Evolutionary conservation across 92 coral and sea anemone genomes (phyloP).

Genomic region (Porites rus): DNA sequence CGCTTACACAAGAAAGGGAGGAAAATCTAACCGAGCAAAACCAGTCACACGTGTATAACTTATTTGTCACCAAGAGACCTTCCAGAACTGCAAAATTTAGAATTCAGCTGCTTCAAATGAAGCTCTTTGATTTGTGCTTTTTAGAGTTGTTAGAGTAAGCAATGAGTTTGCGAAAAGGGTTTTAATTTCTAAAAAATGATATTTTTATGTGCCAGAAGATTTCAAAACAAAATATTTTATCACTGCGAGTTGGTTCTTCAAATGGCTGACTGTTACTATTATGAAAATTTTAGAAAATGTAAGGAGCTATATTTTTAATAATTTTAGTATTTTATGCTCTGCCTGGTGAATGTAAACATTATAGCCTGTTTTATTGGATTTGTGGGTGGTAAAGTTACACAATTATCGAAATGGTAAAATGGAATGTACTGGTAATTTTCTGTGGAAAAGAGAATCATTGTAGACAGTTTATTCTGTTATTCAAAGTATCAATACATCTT

Average conservation of each 20-base stretch:
- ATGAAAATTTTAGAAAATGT: background rate
- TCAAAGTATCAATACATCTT: too few species aligned
- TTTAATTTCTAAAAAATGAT: background rate
- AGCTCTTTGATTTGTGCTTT: background rate
- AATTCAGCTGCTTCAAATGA: too few species aligned
- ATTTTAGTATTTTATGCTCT: too few species aligned
- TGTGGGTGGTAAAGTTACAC: too few species aligned
- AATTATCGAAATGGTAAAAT: too few species aligned
- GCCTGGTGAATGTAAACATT: too few species aligned
- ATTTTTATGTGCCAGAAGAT: background rate
- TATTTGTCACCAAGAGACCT: background rate
- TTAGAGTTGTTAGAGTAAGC: background rate
- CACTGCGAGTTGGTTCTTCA: background rate
- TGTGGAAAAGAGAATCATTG: too few species aligned
- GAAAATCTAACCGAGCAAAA: conserved; percentile 74
- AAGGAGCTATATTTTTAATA: too few species aligned
- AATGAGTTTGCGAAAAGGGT: background rate
- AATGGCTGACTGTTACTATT: background rate
- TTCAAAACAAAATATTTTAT: too few species aligned
- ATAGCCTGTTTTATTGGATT: too few species aligned
- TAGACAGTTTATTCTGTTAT: too few species aligned
- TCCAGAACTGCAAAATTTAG: background rate
- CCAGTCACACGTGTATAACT: conserved; percentile 91
- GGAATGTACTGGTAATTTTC: too few species aligned
- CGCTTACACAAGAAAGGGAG: conserved; percentile 92